phyloP scores from a whole-genome alignment of 2,888 invertebrate species.

The Drymonia ruficornis region DNA sequence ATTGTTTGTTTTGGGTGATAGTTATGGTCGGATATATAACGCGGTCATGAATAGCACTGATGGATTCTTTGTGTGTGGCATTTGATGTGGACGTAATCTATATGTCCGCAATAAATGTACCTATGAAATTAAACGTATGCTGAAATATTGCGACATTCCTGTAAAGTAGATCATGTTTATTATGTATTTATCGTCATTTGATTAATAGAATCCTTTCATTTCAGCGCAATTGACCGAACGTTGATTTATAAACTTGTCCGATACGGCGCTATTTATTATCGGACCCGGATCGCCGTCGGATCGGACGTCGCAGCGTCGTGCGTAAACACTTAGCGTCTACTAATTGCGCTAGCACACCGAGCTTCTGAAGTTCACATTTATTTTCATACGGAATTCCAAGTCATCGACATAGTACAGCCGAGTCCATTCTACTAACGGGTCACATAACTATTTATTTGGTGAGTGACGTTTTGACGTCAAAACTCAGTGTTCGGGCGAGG shows the following conservation, averaged over 20 bases:
- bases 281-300: not conserved
- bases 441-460: too few relatives aligned
- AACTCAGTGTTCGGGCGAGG: too few relatives aligned
- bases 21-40: conserved; percentile 54
- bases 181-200: not conserved
- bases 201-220: conserved; percentile 33
- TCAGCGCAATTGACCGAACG: conserved; percentile 17
- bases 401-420: conserved; percentile 21
- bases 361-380: conserved; percentile 27
- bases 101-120: not conserved
- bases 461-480: too few relatives aligned
- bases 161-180: not conserved
- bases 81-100: conserved; percentile 35
- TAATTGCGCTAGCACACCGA: conserved; percentile 37
- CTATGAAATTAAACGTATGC: not conserved
- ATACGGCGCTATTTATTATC: conserved; percentile 36
- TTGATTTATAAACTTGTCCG: conserved; percentile 33
- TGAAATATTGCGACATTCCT: not conserved
- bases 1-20: conserved; percentile 76
- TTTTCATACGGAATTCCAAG: conserved; percentile 38
- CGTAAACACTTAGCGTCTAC: conserved; percentile 40
- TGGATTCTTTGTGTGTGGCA: conserved; percentile 59
- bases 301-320: conserved; percentile 31
- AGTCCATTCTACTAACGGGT: not conserved
- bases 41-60: conserved; percentile 61